Evolutionary conservation across 2,797 vertebrate genomes (phyloP).

Genomic region (Syngnathus rostellatus): DNA sequence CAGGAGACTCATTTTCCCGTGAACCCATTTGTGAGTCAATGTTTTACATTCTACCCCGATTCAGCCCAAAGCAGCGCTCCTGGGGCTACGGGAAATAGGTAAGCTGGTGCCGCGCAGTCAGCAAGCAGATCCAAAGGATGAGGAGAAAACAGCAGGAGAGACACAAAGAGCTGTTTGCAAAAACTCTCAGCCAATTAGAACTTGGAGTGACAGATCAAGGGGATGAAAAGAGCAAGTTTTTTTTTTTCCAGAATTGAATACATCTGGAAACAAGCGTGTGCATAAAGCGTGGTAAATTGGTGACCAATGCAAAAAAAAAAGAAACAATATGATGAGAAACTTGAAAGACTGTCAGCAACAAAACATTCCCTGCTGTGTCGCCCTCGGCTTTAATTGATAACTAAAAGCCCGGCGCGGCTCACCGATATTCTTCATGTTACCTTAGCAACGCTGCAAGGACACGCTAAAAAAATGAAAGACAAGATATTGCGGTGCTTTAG

Average conservation of each 20-base stretch:
- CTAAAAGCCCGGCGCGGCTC: constrained; percentile 35
- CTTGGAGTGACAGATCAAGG: constrained; percentile 53
- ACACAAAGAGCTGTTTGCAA: constrained; percentile 42
- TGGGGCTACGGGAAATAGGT: constrained; percentile 37
- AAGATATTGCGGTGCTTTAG: constrained; percentile 25
- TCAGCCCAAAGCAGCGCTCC: constrained; percentile 45
- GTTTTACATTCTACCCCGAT: constrained; percentile 57
- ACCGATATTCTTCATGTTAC: constrained; percentile 57
- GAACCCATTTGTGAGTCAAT: constrained; percentile 58
- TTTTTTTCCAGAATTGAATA: constrained; percentile 24
- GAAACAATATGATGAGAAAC: too few species aligned
- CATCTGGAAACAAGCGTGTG: constrained; percentile 12
- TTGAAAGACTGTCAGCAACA: constrained; percentile 4
- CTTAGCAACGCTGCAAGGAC: constrained; percentile 69
- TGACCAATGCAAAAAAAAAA: too few species aligned
- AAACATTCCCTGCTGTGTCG: constrained; percentile 12
- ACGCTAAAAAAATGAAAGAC: constrained; percentile 43
- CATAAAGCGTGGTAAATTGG: not conserved
- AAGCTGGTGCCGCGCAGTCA: constrained; percentile 32
- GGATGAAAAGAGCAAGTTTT: constrained; percentile 30
- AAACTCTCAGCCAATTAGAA: constrained; percentile 61
- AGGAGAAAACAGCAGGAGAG: constrained; percentile 24
- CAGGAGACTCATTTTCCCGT: constrained; percentile 39
- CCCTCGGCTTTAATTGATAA: constrained; percentile 66
- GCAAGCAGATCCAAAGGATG: constrained; percentile 28